phyloP scores from a whole-genome alignment of 2,797 vertebrate genomes.

The Leuciscus waleckii region DNA sequence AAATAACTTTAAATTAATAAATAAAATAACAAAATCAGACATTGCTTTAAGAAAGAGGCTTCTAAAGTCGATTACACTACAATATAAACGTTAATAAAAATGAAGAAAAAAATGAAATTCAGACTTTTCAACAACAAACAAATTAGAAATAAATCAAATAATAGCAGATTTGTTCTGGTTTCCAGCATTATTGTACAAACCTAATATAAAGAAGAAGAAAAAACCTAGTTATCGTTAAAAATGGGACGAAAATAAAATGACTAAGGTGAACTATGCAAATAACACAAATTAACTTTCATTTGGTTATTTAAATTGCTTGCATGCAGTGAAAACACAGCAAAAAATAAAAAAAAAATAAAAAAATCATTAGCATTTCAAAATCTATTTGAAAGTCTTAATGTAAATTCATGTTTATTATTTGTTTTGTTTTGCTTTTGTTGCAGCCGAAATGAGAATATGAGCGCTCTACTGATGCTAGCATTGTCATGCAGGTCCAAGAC shows the following conservation, averaged over 20 bases:
- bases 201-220: not conserved
- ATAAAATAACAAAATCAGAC: not conserved
- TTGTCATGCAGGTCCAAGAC: constrained; percentile 59
- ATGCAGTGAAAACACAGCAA: not conserved
- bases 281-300: not conserved
- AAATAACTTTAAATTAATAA: not conserved
- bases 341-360: not conserved
- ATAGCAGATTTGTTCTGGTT: not conserved
- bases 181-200: not conserved
- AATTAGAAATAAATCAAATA: not conserved
- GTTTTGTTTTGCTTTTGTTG: not conserved
- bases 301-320: not conserved
- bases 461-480: constrained; percentile 38
- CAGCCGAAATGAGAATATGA: not conserved
- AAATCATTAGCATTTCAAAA: not conserved
- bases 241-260: not conserved
- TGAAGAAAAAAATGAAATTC: not conserved
- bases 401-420: constrained; percentile 23
- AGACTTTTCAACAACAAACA: not conserved
- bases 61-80: not conserved
- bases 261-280: not conserved
- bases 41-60: not conserved
- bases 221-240: not conserved
- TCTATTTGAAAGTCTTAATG: not conserved
- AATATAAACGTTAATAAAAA: not conserved